Percentiles rank a stretch among this genome's conserved stretches.
These are phyloP conservation scores for Vulpes ferrilata DNA, from an alignment of 2,113 vertebrate species.

Conservation along the genomic window DNA sequence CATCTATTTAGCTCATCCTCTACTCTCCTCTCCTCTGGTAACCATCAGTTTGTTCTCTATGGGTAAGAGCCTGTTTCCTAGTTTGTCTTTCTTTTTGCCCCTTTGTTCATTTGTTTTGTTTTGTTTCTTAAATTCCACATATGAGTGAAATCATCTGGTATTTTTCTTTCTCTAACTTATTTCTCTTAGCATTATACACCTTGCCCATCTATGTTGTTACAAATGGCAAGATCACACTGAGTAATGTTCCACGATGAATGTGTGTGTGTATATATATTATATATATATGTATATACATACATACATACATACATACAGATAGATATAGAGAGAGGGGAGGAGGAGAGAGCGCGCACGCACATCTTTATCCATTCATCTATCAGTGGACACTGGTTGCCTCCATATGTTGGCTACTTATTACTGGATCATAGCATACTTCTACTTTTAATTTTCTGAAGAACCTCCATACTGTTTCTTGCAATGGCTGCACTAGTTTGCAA, in stretches of 20 bases:
- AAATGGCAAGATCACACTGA: background rate
- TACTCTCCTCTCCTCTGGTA: background rate
- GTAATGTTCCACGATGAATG: background rate
- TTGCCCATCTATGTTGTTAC: background rate
- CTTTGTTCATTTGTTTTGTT: background rate
- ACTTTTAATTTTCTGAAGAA: background rate
- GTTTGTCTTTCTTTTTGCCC: background rate
- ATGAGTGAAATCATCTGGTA: background rate
- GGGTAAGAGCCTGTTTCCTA: background rate
- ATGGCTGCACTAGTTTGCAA: background rate
- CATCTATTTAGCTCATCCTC: background rate
- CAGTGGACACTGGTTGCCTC: background rate
- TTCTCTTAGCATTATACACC: background rate
- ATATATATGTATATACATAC: no score
- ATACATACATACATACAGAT: no score
- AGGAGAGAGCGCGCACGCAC: no score
- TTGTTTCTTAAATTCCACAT: background rate
- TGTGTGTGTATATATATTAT: background rate
- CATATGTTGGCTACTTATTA: background rate
- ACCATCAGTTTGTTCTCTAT: background rate
- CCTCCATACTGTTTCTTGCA: background rate
- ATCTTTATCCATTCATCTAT: background rate
- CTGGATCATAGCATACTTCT: background rate
- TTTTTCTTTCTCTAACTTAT: background rate
- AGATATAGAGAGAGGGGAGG: no score